Base-by-base conservation (phyloP, 1,140 invertebrate species). In the Glossosoma conforme region DNA sequence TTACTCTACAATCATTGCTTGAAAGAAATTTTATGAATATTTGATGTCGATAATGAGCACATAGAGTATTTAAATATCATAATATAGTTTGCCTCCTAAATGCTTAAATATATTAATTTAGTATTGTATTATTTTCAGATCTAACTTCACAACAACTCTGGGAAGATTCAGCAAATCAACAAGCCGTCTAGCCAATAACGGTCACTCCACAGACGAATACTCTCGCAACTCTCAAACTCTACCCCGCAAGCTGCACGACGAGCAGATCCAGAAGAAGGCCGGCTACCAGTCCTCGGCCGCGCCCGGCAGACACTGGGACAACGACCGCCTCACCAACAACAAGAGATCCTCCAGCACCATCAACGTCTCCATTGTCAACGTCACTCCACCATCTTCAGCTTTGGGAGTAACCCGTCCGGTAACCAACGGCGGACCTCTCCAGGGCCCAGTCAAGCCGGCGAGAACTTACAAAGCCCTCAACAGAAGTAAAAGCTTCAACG, bases 401-500 rank as follows among this genome's bases (percentile, higher is more conserved):
- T 60, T 71, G 32, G 55, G 53, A 37, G 56, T 52, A 50, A 57
- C 6, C 60, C 54, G 48, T 35, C 45, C 55, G 4, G 19, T 54
- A 41, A 59, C 36, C 35, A 77, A 75, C 65, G 71, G 72, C 33
- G 65, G 67, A 25, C 28, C 38, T 24, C 64, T 65, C 32, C 68
- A 72, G 21, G 79, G 77, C 8, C 85, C 86, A 0, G 78, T 77
- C 0, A 88, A 89, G 65, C 85, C 84, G 2, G 82, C 85, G 21
- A 68, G 86, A 52, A 85, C 84, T 9, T 88, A 87, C 63, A 86
- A 83, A 60, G 81, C 85, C 1, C 67, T 91, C 9, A 81, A 84
- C 14, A 73, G 88, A 42, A 91, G 88, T 69, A 87, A 91, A 67
- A 91, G 87, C 67, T 89, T 92, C 68, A 89, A 87, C 70, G 84